A percentile compares a stretch with the other conserved stretches of the same genome.
Evolutionary conservation across 2,113 vertebrate genomes (phyloP).

Genomic region (Eulemur rufifrons): DNA sequence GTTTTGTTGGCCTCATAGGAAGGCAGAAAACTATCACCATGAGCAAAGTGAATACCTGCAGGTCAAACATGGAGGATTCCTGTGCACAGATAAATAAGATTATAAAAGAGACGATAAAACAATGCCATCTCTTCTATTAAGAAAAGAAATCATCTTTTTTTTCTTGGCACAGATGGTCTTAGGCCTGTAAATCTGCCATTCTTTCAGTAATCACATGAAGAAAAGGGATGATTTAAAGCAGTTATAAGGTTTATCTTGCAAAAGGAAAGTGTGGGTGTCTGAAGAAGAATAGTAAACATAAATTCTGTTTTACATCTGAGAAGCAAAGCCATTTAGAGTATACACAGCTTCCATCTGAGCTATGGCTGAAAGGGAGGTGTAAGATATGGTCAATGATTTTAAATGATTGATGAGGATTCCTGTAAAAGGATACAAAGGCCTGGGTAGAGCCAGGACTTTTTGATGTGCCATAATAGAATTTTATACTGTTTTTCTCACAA

Average conservation of each 20-base stretch:
- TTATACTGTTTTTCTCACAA: slow-evolving; percentile 80
- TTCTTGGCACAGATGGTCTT: slow-evolving; percentile 73
- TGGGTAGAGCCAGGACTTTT: slow-evolving; percentile 63
- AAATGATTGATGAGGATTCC: slow-evolving; percentile 84
- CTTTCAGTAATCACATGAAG: slow-evolving; percentile 79
- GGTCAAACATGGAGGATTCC: slow-evolving; percentile 15
- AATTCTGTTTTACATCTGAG: slow-evolving; percentile 85
- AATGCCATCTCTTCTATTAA: slow-evolving; percentile 60
- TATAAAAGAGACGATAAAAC: slow-evolving; percentile 57
- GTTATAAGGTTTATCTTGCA: slow-evolving; percentile 86
- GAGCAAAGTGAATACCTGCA: neutral
- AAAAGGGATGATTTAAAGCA: slow-evolving; percentile 85
- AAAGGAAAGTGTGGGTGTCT: slow-evolving; percentile 84
- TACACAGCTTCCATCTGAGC: slow-evolving; percentile 79
- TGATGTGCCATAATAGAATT: slow-evolving; percentile 72
- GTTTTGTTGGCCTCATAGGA: neutral
- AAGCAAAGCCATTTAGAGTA: slow-evolving; percentile 82
- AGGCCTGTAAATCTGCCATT: slow-evolving; percentile 74
- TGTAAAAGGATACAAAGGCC: slow-evolving; percentile 74
- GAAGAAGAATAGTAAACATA: slow-evolving; percentile 84
- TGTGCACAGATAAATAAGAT: slow-evolving; percentile 46
- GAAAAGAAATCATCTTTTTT: slow-evolving; percentile 37
- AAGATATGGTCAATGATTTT: slow-evolving; percentile 83
- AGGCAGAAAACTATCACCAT: neutral
- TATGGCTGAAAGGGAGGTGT: slow-evolving; percentile 75